A percentile compares a stretch with the other conserved stretches of the same genome.
phyloP scores from a whole-genome alignment of 2,888 invertebrate species.

The Galerucella nymphaeae region DNA sequence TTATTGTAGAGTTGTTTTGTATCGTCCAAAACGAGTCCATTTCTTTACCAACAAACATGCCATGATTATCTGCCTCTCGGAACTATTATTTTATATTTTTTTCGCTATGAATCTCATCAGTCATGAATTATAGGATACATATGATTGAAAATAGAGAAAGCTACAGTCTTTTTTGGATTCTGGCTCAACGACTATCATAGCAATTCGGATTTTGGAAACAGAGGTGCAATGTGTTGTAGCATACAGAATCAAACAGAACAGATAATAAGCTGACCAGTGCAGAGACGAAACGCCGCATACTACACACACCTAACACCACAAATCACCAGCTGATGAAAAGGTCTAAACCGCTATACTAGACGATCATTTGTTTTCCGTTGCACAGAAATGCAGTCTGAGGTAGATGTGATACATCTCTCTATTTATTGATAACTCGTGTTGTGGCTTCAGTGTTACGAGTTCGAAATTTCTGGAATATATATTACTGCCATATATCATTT shows the following conservation, averaged over 20 bases:
- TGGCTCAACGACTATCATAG: slow-evolving; percentile 11
- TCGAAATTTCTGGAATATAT: not conserved
- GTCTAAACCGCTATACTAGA: slow-evolving; percentile 30
- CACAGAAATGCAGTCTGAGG: slow-evolving; percentile 20
- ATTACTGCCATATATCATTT: not conserved
- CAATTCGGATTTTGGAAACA: slow-evolving; percentile 15
- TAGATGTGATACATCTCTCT: slow-evolving; percentile 2
- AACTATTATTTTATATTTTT: no score
- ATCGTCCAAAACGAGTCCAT: no score
- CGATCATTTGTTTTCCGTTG: slow-evolving; percentile 14
- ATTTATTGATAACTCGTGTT: slow-evolving; percentile 28
- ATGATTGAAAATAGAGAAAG: no score
- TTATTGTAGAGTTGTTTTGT: no score
- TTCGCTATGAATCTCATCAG: no score
- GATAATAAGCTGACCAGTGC: slow-evolving; percentile 45
- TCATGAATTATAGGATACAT: no score
- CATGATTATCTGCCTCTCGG: no score
- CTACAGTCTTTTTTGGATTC: not conserved
- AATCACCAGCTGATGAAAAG: slow-evolving; percentile 44
- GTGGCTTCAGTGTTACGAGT: slow-evolving; percentile 12
- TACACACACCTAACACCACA: slow-evolving; percentile 39
- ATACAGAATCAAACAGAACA: slow-evolving; percentile 13
- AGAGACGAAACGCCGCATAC: slow-evolving; percentile 36
- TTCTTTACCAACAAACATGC: no score
- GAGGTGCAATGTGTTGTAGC: slow-evolving; percentile 29